Conservation (phyloP, 2,113 vertebrate genomes). For the Scolopax mira region DNA sequence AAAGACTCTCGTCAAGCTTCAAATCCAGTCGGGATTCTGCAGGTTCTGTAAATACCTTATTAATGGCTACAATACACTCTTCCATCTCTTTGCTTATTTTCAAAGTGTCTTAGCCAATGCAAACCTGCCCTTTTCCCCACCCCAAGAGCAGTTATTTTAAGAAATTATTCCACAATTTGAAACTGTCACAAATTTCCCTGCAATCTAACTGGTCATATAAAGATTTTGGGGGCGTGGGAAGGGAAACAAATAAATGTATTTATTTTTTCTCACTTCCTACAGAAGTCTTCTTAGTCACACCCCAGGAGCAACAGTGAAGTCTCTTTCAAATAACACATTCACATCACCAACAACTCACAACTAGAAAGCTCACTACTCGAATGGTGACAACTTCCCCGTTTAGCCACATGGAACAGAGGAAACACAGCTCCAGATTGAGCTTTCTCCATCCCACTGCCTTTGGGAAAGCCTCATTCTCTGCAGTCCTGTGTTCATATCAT, state of each 20-base stretch:
- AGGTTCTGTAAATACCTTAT: neutral
- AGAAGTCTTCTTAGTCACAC: neutral
- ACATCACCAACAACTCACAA: neutral
- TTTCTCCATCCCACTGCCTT: neutral
- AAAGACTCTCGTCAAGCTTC: neutral
- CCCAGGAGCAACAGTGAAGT: neutral
- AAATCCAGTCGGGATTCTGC: neutral
- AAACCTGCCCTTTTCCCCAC: neutral
- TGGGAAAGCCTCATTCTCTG: neutral
- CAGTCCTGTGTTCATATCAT: neutral
- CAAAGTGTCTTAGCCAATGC: neutral
- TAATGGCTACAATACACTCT: neutral
- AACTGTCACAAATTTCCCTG: neutral
- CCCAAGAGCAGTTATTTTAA: neutral
- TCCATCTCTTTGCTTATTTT: neutral
- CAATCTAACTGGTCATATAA: neutral
- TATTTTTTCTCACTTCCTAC: neutral
- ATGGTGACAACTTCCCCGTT: neutral
- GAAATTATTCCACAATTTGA: neutral
- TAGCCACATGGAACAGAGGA: neutral
- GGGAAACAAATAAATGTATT: neutral
- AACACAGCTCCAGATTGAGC: neutral
- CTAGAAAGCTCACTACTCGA: neutral
- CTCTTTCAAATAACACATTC: neutral
- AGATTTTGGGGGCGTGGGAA: neutral